phyloP scores from a whole-genome alignment of 2,888 invertebrate species.

The Oxycera nigricornis region DNA sequence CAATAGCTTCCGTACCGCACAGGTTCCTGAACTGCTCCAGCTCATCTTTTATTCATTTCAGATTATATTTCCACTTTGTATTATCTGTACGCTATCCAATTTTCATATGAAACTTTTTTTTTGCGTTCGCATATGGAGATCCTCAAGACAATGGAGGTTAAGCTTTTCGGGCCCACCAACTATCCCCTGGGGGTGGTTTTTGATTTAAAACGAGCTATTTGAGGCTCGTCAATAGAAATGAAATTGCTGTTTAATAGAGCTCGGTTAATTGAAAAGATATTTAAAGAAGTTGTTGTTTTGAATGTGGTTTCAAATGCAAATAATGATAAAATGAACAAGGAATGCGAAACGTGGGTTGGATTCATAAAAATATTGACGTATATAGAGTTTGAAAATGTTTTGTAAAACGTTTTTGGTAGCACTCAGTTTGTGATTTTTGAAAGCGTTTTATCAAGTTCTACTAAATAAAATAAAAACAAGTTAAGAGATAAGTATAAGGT shows the following conservation, averaged over 20 bases:
- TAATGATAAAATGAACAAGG: too few relatives aligned
- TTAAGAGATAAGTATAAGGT: too few relatives aligned
- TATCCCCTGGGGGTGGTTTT: neutral
- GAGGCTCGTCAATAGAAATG: neutral
- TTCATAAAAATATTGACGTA: too few relatives aligned
- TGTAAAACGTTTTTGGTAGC: too few relatives aligned
- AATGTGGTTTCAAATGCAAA: too few relatives aligned
- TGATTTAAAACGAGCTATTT: neutral
- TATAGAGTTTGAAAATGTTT: too few relatives aligned
- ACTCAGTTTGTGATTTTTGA: too few relatives aligned
- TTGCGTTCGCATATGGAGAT: neutral
- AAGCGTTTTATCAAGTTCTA: too few relatives aligned
- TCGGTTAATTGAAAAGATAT: neutral
- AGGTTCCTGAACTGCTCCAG: constrained; percentile 3
- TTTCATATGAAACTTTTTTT: neutral
- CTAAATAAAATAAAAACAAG: too few relatives aligned
- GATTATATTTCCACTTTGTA: constrained; percentile 31
- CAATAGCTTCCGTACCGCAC: constrained; percentile 13
- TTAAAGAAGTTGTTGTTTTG: too few relatives aligned
- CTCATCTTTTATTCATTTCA: constrained; percentile 39
- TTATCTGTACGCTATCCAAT: constrained; percentile 26
- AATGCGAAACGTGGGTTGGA: too few relatives aligned
- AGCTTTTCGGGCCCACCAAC: neutral
- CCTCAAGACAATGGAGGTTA: neutral
- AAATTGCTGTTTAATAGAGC: neutral